Evolutionary conservation across 2,113 vertebrate genomes (phyloP), one percentile per base, ranked within the genome.

Genomic region (Spea bombifrons): DNA sequence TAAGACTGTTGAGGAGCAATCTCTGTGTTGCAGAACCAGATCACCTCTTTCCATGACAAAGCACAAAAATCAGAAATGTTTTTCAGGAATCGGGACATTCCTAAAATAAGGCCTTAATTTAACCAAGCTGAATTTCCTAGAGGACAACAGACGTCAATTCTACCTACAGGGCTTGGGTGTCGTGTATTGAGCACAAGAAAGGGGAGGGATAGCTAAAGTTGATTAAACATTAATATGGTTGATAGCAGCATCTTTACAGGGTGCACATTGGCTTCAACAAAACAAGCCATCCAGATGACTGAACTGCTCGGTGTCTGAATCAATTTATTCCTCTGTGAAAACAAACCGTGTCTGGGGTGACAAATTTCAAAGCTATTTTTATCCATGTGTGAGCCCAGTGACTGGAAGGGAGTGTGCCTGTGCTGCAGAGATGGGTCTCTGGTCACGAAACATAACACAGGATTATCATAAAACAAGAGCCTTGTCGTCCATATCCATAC

Each of bases 151-250:
- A 30, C 30, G 30, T 30, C 30, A 2, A 30, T 30, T 12, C 55
- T 7, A 30, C n/a, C 61, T 16, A 30, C n/a, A 5, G 5, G 61
- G n/a, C 61, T 10, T 5, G 6, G 61, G 44, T 15, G 16, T 12
- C 5, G 12, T 17, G 57, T 15, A 17, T 15, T 10, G 45, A 16
- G 5, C 43, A 48, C 10, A 50, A 45, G 50, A 53, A 45, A n/a
- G 30, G 3, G 46, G 43, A 55, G n/a, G 15, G 3, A n/a, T 8
- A 45, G 5, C 3, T 16, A 55, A 16, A 15, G 17, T 10, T 48
- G 53, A 13, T 76, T 47, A 76, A 76, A n/a, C 65, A 76, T 76
- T 76, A 16, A 69, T 61, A 45, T 49, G 64, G 48, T 43, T n/a
- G 7, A 53, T 65, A 64, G 59, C 16, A 6, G 64, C 52, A 45